Evolutionary conservation across 2,888 invertebrate genomes (phyloP).

Genomic region (Scaptomyza cyrtandrae): DNA sequence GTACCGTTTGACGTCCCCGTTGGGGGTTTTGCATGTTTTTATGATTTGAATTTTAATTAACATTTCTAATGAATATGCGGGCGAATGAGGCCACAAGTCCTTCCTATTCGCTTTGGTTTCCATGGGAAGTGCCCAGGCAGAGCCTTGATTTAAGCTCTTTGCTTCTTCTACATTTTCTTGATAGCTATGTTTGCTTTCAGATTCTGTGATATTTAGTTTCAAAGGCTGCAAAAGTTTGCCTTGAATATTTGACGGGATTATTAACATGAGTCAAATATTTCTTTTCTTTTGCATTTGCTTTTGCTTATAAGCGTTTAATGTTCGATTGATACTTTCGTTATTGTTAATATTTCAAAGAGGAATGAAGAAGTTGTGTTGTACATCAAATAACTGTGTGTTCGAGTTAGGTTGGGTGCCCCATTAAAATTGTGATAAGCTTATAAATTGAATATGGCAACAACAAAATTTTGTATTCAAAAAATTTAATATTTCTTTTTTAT

Average conservation of each 20-base stretch:
- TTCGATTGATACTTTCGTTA: not conserved
- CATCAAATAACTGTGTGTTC: not conserved
- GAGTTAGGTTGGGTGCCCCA: not conserved
- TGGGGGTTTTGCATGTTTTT: slow-evolving; percentile 43
- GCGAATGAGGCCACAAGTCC: slow-evolving; percentile 11
- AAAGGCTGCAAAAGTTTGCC: slow-evolving; percentile 35
- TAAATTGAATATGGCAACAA: not conserved
- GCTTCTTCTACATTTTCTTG: not conserved
- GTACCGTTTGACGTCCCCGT: slow-evolving; percentile 21
- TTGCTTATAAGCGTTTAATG: not conserved
- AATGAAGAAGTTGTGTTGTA: not conserved
- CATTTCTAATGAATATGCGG: slow-evolving; percentile 68
- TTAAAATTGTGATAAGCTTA: not conserved
- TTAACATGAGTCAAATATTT: slow-evolving; percentile 2
- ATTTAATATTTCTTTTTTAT: not conserved
- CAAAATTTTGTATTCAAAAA: not conserved
- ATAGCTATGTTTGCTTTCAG: slow-evolving; percentile 17
- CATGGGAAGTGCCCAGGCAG: not conserved
- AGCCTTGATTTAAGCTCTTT: slow-evolving; percentile 8
- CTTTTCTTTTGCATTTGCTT: not conserved
- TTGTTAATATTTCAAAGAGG: too few species aligned
- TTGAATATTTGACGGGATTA: slow-evolving; percentile 23
- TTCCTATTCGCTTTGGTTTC: not conserved
- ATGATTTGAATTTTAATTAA: slow-evolving; percentile 77
- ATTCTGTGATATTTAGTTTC: slow-evolving; percentile 13